Base-by-base conservation (phyloP, 2,113 vertebrate genomes). In the Eidolon helvum region DNA sequence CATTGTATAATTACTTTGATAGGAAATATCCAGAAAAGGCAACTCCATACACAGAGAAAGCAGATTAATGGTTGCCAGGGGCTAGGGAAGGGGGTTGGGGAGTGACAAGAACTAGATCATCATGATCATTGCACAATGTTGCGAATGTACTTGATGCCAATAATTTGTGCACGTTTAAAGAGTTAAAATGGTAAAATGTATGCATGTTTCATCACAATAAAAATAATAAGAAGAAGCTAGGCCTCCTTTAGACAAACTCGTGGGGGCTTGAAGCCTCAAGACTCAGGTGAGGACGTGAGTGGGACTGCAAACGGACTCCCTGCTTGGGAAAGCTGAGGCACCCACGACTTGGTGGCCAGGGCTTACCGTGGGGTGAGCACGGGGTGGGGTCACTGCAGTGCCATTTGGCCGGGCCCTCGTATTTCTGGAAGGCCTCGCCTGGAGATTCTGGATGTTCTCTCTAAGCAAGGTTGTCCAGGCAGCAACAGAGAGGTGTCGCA, bases 351-450 rank as follows among this genome's bases (percentile, higher is more conserved):
- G 48, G 48, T 48, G 48, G 48, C 24, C 40, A 38, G n/a, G 69
- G 26, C 80, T 55, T 35, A 1, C 28, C 43, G 2, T 5, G 0
- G 72, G 45, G 22, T 14, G 8, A 28, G 5, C 2, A 0, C 28
- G 43, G 19, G 12, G 35, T 22, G 18, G 30, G 48, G 7, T 3
- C 40, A 50, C 28, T 15, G 43, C 53, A 38, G 5, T 16, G 69
- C 43, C 43, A 2, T 30, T 16, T 21, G 40, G 11, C 14, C 2
- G 21, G 35, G 16, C 72, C 65, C 45, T 72, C 22, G 4, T 63
- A 18, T 40, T 24, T 71, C 38, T 21, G 53, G 66, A 43, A 66
- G 30, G 65, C 45, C 55, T 55, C 28, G 15, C 40, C 4, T 3
- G 26, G 10, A 50, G 71, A 33, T 77, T 30, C 12, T 6, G 19